Evolutionary conservation across 2,888 invertebrate species (phyloP).

Genomic region (Odontocerum albicorne): DNA sequence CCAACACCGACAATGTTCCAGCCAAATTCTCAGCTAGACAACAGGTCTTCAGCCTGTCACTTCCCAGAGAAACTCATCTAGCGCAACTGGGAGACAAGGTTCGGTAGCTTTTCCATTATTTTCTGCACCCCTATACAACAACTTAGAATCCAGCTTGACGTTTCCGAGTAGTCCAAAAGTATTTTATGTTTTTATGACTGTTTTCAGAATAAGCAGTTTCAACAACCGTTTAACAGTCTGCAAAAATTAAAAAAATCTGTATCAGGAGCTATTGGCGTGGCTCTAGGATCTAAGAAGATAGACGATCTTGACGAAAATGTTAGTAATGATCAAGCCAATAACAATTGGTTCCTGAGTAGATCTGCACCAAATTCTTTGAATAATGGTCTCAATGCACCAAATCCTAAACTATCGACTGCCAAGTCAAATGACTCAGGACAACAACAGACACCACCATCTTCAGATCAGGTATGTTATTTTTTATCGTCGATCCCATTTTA

Average conservation of each 20-base stretch:
- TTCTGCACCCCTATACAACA: slow-evolving; percentile 4
- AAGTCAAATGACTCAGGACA: slow-evolving; percentile 48
- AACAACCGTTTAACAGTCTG: slow-evolving; percentile 64
- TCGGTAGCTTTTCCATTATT: slow-evolving; percentile 26
- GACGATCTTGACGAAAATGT: slow-evolving; percentile 54
- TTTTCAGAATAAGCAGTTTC: slow-evolving; percentile 56
- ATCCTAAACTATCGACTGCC: slow-evolving; percentile 44
- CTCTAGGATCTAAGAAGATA: slow-evolving; percentile 54
- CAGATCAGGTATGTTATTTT: slow-evolving; percentile 46
- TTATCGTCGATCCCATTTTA: neutral
- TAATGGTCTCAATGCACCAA: slow-evolving; percentile 54
- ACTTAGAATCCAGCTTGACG: slow-evolving; percentile 2
- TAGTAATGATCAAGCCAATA: slow-evolving; percentile 50
- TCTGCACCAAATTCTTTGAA: slow-evolving; percentile 79
- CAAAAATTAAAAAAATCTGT: slow-evolving; percentile 73
- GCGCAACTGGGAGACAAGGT: slow-evolving; percentile 48
- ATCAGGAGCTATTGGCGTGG: slow-evolving; percentile 61
- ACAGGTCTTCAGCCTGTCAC: slow-evolving; percentile 74
- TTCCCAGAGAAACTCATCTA: slow-evolving; percentile 67
- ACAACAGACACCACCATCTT: slow-evolving; percentile 45
- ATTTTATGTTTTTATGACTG: slow-evolving; percentile 59
- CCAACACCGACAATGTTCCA: slow-evolving; percentile 37
- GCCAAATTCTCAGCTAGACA: slow-evolving; percentile 53
- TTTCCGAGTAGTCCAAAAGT: slow-evolving; percentile 51
- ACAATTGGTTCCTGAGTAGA: slow-evolving; percentile 81